Evolutionary conservation across 2,797 vertebrate species (phyloP).

Genomic region (Myoxocephalus aenaeus): DNA sequence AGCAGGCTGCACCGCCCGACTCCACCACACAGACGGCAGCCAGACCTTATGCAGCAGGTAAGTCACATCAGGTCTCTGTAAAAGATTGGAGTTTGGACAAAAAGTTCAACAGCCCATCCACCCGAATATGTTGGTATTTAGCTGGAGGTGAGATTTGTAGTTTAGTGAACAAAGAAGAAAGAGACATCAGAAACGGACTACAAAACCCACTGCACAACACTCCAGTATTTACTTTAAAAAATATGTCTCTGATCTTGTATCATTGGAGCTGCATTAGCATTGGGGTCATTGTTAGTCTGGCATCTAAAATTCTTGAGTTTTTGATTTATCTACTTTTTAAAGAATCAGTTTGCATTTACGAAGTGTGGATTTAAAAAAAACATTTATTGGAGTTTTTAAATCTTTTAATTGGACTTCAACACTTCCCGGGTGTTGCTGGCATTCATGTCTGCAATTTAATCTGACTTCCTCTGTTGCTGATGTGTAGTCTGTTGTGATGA

Average conservation of each 20-base stretch:
- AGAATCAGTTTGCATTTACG: not conserved
- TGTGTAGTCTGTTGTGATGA: not conserved
- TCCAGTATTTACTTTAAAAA: not conserved
- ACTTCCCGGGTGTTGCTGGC: slow-evolving; percentile 4
- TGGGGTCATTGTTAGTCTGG: not conserved
- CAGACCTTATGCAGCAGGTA: slow-evolving; percentile 72
- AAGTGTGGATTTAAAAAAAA: not conserved
- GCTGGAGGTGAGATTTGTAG: not conserved
- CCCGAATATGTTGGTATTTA: not conserved
- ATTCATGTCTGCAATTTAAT: not conserved
- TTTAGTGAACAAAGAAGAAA: not conserved
- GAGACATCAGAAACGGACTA: not conserved
- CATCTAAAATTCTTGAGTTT: not conserved
- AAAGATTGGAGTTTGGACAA: no score
- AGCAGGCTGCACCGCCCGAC: slow-evolving; percentile 40
- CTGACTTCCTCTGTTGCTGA: not conserved
- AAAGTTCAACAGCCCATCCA: not conserved
- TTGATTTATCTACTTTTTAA: not conserved
- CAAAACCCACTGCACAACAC: not conserved
- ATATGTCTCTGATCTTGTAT: not conserved
- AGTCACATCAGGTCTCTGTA: slow-evolving; percentile 32
- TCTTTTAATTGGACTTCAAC: not conserved
- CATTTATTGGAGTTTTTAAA: not conserved
- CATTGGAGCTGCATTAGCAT: not conserved
- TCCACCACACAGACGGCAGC: slow-evolving; percentile 55